Percentiles rank a stretch among this genome's conserved stretches.
Evolutionary conservation across 2,797 vertebrate genomes (phyloP).

Genomic region (Oryzias sinensis): DNA sequence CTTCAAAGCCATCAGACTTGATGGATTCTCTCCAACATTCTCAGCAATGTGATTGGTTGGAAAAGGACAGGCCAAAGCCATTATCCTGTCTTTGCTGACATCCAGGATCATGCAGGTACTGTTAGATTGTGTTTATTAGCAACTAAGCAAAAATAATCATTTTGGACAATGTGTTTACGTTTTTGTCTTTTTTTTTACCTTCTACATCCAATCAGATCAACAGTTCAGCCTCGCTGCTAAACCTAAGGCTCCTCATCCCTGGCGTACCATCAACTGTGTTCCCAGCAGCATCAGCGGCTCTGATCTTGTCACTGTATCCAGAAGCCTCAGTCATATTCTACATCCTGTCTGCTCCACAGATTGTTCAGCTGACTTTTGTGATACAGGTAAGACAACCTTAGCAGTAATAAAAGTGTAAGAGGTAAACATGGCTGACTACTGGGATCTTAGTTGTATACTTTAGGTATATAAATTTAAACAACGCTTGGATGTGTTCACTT

Average conservation of each 20-base stretch:
- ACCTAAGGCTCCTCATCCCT: constrained; percentile 64
- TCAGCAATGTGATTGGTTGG: constrained; percentile 61
- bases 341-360: constrained; percentile 34
- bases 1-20: constrained; percentile 26
- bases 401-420: too few species aligned
- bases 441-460: too few species aligned
- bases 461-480: too few species aligned
- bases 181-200: background rate
- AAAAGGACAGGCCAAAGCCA: constrained; percentile 63
- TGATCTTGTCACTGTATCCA: constrained; percentile 12
- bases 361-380: constrained; percentile 60
- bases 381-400: constrained; percentile 54
- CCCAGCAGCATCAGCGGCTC: constrained; percentile 6
- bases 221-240: background rate
- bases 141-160: background rate
- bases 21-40: background rate
- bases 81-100: constrained; percentile 51
- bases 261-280: constrained; percentile 56
- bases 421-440: too few species aligned
- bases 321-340: constrained; percentile 38
- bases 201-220: constrained; percentile 51
- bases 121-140: background rate
- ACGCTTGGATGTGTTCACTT: too few species aligned
- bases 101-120: constrained; percentile 59
- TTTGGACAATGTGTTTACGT: background rate